Evolutionary conservation across 2,113 vertebrate genomes (phyloP).

Genomic region (Chloebia gouldiae): DNA sequence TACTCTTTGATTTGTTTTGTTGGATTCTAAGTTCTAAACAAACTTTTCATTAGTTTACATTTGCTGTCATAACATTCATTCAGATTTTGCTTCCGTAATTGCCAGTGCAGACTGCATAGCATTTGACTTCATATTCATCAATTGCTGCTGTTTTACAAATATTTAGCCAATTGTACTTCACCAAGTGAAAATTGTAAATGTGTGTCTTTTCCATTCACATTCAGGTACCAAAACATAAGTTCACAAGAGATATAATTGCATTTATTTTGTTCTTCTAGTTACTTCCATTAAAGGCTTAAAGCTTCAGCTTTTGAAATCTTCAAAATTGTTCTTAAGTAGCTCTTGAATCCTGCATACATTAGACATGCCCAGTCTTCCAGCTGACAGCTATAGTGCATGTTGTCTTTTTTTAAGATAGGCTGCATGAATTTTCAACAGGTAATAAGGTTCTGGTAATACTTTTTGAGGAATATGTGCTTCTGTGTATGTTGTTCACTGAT

Average conservation of each 20-base stretch:
- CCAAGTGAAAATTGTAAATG: background rate
- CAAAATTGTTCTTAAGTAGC: background rate
- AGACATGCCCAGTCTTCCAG: background rate
- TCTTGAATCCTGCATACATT: background rate
- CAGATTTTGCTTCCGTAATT: background rate
- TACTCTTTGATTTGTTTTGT: background rate
- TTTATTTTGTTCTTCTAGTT: background rate
- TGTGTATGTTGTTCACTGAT: background rate
- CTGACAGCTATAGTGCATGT: background rate
- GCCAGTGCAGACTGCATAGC: background rate
- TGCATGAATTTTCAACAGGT: background rate
- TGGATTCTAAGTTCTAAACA: background rate
- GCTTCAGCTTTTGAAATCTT: background rate
- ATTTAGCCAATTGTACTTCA: background rate
- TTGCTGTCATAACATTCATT: background rate
- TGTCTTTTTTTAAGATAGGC: conserved; percentile 2
- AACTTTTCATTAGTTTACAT: background rate
- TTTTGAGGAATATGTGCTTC: background rate
- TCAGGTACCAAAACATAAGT: background rate
- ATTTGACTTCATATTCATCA: background rate
- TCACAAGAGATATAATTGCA: background rate
- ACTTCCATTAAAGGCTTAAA: background rate
- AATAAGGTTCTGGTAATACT: background rate
- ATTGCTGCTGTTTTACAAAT: background rate
- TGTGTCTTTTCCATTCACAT: background rate